phyloP scores from a whole-genome alignment of 2,797 vertebrate genomes.

The Chelidonichthys spinosus region DNA sequence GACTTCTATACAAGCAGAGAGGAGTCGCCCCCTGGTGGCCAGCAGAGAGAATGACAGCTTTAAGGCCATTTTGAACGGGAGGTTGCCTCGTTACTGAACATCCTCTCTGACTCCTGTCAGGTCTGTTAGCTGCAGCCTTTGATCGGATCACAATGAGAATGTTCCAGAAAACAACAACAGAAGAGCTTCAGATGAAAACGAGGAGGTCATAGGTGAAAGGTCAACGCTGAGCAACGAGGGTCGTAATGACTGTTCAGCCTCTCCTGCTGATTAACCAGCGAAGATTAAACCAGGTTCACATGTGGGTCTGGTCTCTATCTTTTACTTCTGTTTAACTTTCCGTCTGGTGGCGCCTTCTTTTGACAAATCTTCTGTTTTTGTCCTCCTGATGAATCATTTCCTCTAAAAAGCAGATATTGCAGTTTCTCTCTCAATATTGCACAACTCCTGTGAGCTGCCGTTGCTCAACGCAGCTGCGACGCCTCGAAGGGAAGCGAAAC shows the following conservation, averaged over 20 bases:
- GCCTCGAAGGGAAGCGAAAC: slow-evolving; percentile 83
- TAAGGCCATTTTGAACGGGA: too few relatives aligned
- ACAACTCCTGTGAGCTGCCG: slow-evolving; percentile 45
- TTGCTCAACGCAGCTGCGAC: slow-evolving; percentile 58
- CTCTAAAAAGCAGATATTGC: slow-evolving; percentile 23
- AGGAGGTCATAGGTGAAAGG: slow-evolving; percentile 30
- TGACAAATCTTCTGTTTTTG: not conserved
- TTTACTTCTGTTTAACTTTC: not conserved
- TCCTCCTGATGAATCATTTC: slow-evolving; percentile 19
- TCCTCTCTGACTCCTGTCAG: not conserved
- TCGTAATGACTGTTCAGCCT: not conserved
- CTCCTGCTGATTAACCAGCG: not conserved
- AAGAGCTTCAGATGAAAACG: not conserved
- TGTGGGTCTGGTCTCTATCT: not conserved
- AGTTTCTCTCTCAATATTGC: slow-evolving; percentile 58
- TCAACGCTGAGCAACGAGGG: not conserved
- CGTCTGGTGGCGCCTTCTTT: not conserved
- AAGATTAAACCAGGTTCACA: not conserved
- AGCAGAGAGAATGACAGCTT: too few relatives aligned
- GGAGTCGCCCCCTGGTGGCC: too few relatives aligned
- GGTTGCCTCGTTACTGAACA: too few relatives aligned
- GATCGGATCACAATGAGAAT: slow-evolving; percentile 49
- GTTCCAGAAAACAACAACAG: slow-evolving; percentile 24
- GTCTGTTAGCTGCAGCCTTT: slow-evolving; percentile 25
- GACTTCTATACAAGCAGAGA: too few relatives aligned